Percentiles rank a stretch among this genome's conserved stretches.
Conservation (phyloP, 53 echinoderm and acorn worm species). For the Zoroaster sp. region DNA sequence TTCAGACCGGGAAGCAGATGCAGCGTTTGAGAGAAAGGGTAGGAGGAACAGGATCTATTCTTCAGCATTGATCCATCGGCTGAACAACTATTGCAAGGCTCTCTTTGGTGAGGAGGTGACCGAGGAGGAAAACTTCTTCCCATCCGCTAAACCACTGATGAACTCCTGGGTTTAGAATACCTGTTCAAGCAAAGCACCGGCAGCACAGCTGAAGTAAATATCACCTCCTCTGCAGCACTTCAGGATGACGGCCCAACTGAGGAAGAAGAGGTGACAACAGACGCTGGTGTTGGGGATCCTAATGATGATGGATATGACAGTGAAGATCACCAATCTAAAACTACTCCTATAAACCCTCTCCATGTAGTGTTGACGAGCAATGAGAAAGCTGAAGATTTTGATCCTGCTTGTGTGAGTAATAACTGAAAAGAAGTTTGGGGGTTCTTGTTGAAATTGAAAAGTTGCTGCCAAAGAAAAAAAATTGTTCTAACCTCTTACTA, state of each 20-base stretch:
- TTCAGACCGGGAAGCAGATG: conserved; percentile 29
- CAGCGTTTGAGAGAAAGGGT: conserved; percentile 48
- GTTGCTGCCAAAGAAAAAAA: neutral
- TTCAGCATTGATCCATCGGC: conserved; percentile 42
- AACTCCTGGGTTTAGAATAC: conserved; percentile 55
- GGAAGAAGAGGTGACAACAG: conserved; percentile 30
- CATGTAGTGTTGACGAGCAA: neutral
- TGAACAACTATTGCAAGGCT: conserved; percentile 50
- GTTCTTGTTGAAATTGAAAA: neutral
- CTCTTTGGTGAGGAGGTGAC: conserved; percentile 45
- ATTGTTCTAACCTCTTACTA: neutral
- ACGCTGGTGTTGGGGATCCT: neutral
- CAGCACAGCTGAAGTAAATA: neutral
- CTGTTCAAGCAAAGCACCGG: conserved; percentile 56
- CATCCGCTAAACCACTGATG: conserved; percentile 20
- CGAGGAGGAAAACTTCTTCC: conserved; percentile 56
- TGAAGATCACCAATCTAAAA: neutral
- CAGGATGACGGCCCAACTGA: conserved; percentile 1
- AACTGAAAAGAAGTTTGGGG: neutral
- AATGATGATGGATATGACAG: conserved; percentile 22
- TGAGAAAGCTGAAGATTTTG: neutral
- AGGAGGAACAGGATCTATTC: neutral
- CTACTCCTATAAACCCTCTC: neutral
- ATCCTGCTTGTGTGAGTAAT: neutral
- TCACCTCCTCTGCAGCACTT: no score